phyloP scores from a whole-genome alignment of 2,888 invertebrate species.

The Thecophora atra region DNA sequence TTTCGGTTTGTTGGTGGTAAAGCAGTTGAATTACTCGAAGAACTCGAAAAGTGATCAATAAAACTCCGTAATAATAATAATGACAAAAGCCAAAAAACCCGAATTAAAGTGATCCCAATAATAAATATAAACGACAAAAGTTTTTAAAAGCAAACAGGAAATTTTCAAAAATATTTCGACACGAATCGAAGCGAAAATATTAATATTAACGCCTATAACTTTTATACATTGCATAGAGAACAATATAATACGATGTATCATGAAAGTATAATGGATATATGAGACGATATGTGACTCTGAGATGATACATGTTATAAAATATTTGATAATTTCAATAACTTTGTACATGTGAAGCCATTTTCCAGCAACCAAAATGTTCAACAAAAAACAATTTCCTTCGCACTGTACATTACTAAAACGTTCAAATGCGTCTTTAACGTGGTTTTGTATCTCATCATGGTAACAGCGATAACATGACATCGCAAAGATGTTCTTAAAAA shows the following conservation, averaged over 20 bases:
- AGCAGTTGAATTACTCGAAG: background rate
- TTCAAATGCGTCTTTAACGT: background rate
- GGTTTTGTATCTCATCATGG: too few relatives aligned
- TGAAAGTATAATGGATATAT: too few relatives aligned
- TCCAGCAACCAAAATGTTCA: constrained; percentile 15
- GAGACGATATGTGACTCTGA: too few relatives aligned
- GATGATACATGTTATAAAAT: too few relatives aligned
- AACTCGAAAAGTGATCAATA: constrained; percentile 29
- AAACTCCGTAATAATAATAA: constrained; percentile 24
- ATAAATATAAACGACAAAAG: constrained; percentile 29
- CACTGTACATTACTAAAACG: too few relatives aligned
- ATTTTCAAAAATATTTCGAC: too few relatives aligned
- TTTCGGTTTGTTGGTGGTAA: background rate
- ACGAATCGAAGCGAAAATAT: too few relatives aligned
- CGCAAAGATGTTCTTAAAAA: constrained; percentile 13
- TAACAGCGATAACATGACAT: background rate
- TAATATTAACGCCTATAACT: too few relatives aligned
- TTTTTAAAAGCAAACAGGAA: too few relatives aligned
- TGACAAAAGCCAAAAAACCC: constrained; percentile 16
- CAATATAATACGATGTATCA: too few relatives aligned
- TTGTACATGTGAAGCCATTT: constrained; percentile 44
- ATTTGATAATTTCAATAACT: constrained; percentile 19
- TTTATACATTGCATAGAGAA: too few relatives aligned
- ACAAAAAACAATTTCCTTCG: too few relatives aligned
- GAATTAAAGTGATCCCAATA: constrained; percentile 30